These are phyloP conservation scores for Limnephilus marmoratus DNA, from an alignment of 2,888 invertebrate species.

Conservation along the genomic window DNA sequence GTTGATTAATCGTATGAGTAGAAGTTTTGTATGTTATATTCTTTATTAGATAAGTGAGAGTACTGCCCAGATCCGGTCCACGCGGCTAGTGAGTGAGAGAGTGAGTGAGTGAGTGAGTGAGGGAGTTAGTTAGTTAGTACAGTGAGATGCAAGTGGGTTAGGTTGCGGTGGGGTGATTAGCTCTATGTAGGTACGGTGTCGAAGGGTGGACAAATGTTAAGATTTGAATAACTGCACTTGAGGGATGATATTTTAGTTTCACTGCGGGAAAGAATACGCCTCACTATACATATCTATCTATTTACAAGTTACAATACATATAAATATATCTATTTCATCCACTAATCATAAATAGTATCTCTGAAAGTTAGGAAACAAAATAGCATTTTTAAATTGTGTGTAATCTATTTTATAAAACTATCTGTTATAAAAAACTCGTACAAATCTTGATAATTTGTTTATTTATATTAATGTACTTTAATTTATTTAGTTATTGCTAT, in stretches of 20 bases:
- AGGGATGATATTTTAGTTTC: conserved; percentile 69
- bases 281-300: conserved; percentile 74
- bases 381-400: conserved; percentile 72
- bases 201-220: conserved; percentile 73
- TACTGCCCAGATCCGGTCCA: neutral
- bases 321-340: conserved; percentile 81
- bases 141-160: neutral
- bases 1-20: neutral
- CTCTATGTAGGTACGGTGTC: conserved; percentile 61
- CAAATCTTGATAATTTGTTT: conserved; percentile 75
- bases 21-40: neutral
- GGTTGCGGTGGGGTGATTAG: conserved; percentile 50
- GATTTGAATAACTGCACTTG: conserved; percentile 79
- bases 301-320: conserved; percentile 76
- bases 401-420: conserved; percentile 75
- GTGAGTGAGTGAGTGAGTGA: neutral
- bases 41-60: neutral
- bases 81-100: neutral
- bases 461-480: conserved; percentile 69
- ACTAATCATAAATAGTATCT: conserved; percentile 81
- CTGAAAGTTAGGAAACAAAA: conserved; percentile 80
- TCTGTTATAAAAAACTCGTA: conserved; percentile 77
- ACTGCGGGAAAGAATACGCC: conserved; percentile 69
- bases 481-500: conserved; percentile 77
- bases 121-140: neutral